Evolutionary conservation across 2,888 invertebrate genomes (phyloP), one percentile per base, ranked within the genome.

Genomic region (Phasia obesa): DNA sequence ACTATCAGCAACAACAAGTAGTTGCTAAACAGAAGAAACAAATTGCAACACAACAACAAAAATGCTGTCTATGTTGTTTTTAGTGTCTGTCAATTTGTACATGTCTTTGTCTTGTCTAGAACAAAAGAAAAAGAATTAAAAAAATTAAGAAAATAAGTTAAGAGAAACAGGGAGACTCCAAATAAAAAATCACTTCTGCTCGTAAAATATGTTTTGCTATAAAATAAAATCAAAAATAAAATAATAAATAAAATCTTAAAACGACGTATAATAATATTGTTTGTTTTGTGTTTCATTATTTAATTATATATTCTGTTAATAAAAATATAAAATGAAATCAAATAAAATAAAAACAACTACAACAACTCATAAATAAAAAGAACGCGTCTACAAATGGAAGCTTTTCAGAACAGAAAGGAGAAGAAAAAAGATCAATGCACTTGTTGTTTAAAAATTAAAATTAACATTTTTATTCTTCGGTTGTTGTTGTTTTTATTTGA

Each of bases 281-380:
- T 81, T 78, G 64, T 81, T 81, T 76, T 76, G 76, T 70, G 64
- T 65, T 71, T 65, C 44, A 57, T 70, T 69, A 59, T 59, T 38
- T 17, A 51, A 64, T 67, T 60, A 47, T 71, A 76, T 76, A 64
- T 76, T 76, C 65, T 27, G 57, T 73, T 23, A 35, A 44, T 42
- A 59, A 74, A 19, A 67, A 65, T 65, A 51, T 70, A 13, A 70
- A 64, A 64, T 69, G 11, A 69, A 60, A 60, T 65, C 31, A 44
- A 53, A 35, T 11, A 44, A 44, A 53, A 35, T 11, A 44, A 53
- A 23, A 49, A 59, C 21, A 55, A 42, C 44, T n/a, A 51, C 13
- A 44, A 31, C 51, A 51, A n/a, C n/a, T 35, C 17, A 19, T 57
- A 64, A n/a, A n/a, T n/a, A 19, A 44, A 44, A 25, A 35, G 27